Evolutionary conservation across 2,888 invertebrate genomes (phyloP).

Genomic region (Lasioglossum lativentre): DNA sequence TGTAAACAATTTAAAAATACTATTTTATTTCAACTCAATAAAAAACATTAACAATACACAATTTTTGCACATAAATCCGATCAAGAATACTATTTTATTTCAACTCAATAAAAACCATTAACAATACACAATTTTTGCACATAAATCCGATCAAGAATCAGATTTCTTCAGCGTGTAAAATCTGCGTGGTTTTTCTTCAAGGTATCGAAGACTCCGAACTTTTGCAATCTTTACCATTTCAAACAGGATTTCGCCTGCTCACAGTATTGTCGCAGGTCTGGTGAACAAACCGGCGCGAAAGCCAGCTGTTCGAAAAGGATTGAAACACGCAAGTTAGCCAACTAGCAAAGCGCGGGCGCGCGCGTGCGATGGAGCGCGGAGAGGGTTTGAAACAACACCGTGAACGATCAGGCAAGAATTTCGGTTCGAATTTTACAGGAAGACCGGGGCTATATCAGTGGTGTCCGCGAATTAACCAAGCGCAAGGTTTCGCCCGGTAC

Average conservation of each 20-base stretch:
- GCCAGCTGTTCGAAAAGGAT: neutral
- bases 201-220: neutral
- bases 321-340: constrained; percentile 12
- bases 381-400: constrained; percentile 15
- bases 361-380: neutral
- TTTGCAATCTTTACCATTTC: neutral
- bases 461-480: constrained; percentile 67
- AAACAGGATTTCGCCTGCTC: neutral
- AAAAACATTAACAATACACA: too few species aligned
- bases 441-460: constrained; percentile 36
- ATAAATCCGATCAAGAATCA: too few species aligned
- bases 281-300: neutral
- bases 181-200: neutral
- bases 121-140: too few species aligned
- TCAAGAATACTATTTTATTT: too few species aligned
- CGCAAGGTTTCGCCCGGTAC: constrained; percentile 59
- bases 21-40: too few species aligned
- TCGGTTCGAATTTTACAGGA: constrained; percentile 43
- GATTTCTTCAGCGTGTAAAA: too few species aligned
- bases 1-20: too few species aligned
- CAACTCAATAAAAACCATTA: too few species aligned
- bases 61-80: too few species aligned
- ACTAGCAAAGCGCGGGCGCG: neutral
- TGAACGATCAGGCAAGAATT: constrained; percentile 28
- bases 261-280: neutral